Conservation (phyloP, 2,888 invertebrate species). For the Octonoba sinensis region DNA sequence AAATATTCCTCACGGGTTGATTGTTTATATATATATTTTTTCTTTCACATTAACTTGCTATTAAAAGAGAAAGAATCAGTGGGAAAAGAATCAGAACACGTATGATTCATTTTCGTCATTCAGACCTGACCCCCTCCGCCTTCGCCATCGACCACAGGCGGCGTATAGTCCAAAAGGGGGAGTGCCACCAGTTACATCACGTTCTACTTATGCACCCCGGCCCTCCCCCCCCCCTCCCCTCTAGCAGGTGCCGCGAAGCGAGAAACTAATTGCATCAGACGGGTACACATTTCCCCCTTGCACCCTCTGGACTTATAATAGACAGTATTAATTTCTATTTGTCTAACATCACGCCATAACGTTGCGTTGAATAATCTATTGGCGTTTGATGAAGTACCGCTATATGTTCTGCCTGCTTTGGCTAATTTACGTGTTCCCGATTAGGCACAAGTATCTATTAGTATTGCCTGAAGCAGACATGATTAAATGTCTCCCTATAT, state of each 20-base stretch:
- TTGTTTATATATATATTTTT: too few species aligned
- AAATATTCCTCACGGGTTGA: too few species aligned
- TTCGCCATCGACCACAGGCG: neutral
- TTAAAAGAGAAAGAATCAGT: too few species aligned
- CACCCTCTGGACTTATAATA: neutral
- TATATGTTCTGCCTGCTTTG: too few species aligned
- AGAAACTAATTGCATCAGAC: slow-evolving; percentile 47
- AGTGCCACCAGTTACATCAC: slow-evolving; percentile 27
- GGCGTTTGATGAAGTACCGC: neutral
- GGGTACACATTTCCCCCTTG: slow-evolving; percentile 2
- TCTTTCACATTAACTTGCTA: too few species aligned
- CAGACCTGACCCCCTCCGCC: neutral
- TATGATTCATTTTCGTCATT: slow-evolving; percentile 7
- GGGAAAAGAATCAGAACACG: too few species aligned
- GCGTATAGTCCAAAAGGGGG: neutral
- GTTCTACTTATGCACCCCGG: slow-evolving; percentile 10
- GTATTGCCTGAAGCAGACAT: too few species aligned
- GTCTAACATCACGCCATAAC: slow-evolving; percentile 42
- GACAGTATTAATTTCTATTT: slow-evolving; percentile 50
- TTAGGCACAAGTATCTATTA: too few species aligned
- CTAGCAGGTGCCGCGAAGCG: slow-evolving; percentile 31
- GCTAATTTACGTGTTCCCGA: too few species aligned
- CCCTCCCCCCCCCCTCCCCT: neutral
- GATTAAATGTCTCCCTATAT: too few species aligned
- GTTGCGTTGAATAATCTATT: slow-evolving; percentile 34